Base-by-base conservation (phyloP, 2,113 vertebrate genomes). In the Rhizomys pruinosus region DNA sequence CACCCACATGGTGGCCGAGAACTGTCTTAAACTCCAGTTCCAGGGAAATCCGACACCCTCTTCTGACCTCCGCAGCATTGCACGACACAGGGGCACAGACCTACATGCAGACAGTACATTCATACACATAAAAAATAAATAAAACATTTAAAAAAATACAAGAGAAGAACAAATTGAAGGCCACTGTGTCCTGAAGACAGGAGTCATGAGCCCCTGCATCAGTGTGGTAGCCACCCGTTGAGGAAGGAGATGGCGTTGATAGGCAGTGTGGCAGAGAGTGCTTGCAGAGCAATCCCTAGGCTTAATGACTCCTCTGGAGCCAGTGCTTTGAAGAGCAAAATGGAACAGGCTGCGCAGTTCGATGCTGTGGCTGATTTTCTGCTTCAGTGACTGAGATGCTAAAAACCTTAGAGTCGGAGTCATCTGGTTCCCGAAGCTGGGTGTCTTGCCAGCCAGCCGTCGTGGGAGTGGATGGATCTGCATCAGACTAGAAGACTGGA, bases 291-390 rank as follows among this genome's bases (percentile, higher is more conserved):
- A 22, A 7, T 39, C 63, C 12, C 68, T 59, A 37, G 37, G 23
- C 57, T 77, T 44, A 13, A 57, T 22, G 44, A 55, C 29, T 20
- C 57, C 29, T 7, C n/a, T n/a, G n/a, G 29, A 32, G 17, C 4
- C 69, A 44, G 27, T 76, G 63, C 37, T 91, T 78, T 92, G 90
- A 22, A 78, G 52, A 57, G 15, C n/a, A 80, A 85, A 44, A 20
- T 2, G 68, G 72, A 44, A 80, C 32, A 20, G 37, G 55, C 22
- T 63, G 29, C 16, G 29, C 27, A 57, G 10, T 17, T 27, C 19
- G 29, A 25, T 29, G 76, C 72, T 94, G 64, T 89, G 86, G 80
- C 37, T 42, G 12, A 88, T 71, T 82, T 79, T 92, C 91, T 92
- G 69, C 89, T 34, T 93, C 57, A 44, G 0, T 82, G 74, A 82